Evolutionary conservation across 2,888 invertebrate genomes (phyloP).

Genomic region (Nymphalis urticae): DNA sequence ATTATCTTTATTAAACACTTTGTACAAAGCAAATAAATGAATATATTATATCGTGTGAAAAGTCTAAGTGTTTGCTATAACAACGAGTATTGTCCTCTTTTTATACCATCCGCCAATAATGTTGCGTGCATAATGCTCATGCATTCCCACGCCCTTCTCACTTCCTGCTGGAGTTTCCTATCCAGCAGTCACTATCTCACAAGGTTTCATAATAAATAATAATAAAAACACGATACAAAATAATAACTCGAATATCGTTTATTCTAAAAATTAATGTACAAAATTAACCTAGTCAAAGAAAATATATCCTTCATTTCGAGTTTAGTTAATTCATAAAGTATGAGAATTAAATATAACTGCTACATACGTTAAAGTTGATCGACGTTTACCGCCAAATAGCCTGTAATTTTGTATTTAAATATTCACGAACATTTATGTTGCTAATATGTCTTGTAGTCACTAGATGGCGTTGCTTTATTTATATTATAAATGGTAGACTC

Average conservation of each 20-base stretch:
- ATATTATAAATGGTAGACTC: too few species aligned
- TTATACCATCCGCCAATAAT: slow-evolving; percentile 55
- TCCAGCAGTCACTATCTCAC: slow-evolving; percentile 11
- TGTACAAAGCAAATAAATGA: too few species aligned
- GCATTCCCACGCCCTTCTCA: slow-evolving; percentile 61
- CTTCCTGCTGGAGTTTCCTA: slow-evolving; percentile 34
- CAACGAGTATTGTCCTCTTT: slow-evolving; percentile 62
- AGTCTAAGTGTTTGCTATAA: slow-evolving; percentile 53
- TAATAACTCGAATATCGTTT: too few species aligned
- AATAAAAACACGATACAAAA: background rate
- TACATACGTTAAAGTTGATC: background rate
- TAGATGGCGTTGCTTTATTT: background rate
- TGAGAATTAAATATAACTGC: background rate
- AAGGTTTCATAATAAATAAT: too few species aligned
- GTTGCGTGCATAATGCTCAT: slow-evolving; percentile 50
- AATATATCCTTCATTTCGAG: too few species aligned
- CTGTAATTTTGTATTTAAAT: slow-evolving; percentile 2
- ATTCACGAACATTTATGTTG: slow-evolving; percentile 1
- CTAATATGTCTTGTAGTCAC: background rate
- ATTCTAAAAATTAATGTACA: too few species aligned
- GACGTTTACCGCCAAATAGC: background rate
- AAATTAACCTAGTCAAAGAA: too few species aligned
- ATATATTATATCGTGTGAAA: background rate
- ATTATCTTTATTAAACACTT: too few species aligned
- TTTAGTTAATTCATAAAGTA: background rate